Evolutionary conservation across 2,113 vertebrate species (phyloP), one percentile per base, ranked within the genome.

Genomic region (Perognathus longimembris): DNA sequence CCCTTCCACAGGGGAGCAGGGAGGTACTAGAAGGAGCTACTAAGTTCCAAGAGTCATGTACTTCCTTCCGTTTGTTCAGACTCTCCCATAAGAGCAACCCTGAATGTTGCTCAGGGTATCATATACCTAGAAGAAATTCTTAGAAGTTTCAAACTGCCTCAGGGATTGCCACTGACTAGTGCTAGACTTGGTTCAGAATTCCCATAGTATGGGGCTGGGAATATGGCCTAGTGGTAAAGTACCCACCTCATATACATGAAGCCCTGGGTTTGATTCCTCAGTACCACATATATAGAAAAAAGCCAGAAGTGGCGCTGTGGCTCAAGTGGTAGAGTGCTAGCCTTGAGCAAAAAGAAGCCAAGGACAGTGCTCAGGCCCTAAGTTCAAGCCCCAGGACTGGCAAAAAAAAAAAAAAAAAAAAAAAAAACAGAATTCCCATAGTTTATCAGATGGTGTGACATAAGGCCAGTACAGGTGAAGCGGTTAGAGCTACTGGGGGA

Each of bases 21-120:
- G 82, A 61, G 50, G 17, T 54, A 38, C 42, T 61, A 89, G 45
- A 76, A 93, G 61, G 66, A 75, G 83, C 24, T 75, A 18, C 50
- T 63, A 76, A 71, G 61, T 90, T 83, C 34, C 74, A 40, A 63
- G 85, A 36, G 28, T 7, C 40, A 75, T 64, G 8, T 54, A 28
- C 45, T 96, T 67, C 32, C 34, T 34, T 70, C n/a, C 67, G 50
- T 85, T 69, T 61, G n/a, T n/a, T 87, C 66, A 74, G 17, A 84
- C 75, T 76, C 42, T 74, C 38, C 9, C 38, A 24, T 42, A 34
- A 40, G 15, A 87, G 28, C 74, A 38, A 50, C 57, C 71, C 26
- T 64, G n/a, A 20, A 84, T 61, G 42, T 83, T 18, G 5, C 20
- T 84, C 45, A 15, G 22, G 69, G 76, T 91, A 69, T 57, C 20